Evolutionary conservation across 53 echinoderm and acorn worm genomes (phyloP), one percentile per base, ranked within the genome.

Genomic region (Actinopyga echinites): DNA sequence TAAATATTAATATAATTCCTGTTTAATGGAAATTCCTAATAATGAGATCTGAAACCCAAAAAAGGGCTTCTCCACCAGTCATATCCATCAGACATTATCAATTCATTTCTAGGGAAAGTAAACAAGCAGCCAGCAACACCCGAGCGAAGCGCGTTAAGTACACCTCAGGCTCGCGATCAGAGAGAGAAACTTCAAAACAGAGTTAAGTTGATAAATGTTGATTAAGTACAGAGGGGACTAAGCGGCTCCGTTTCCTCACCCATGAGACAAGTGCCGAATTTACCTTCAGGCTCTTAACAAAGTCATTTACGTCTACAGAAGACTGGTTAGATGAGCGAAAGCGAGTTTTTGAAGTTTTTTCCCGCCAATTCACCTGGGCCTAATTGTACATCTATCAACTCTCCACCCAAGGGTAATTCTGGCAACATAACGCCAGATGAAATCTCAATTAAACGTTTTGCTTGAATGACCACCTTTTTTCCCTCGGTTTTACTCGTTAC

Each of bases 291-390:
- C 81, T 26, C 81, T 80, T 61, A 80, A 80, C 63, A 80, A 59
- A 61, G 81, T 80, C 63, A 37, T 80, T 62, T 62, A 80, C 60
- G 81, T 80, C 60, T 62, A 38, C 81, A 36, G 81, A 22, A 80
- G 63, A 80, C 24, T 32, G 24, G 60, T 80, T 32, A 80, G 19
- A 31, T 59, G 25, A 80, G 81, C 38, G 45, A 60, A 61, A 59
- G 38, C 19, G 31, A 78, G 28, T 23, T n/a, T 54, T 40, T 77
- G 20, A 30, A 21, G 32, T 21, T 55, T 77, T 42, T 69, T 43
- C 56, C 77, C 57, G 77, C 77, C 56, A 77, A 77, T 45, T 77
- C 77, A 77, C 77, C 77, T 77, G 77, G 77, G 77, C 54, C 77
- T 77, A 53, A 77, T 77, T 53, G 28, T 32, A 77, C 29, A 77